These are phyloP conservation scores for Fulica atra DNA, from an alignment of 2,113 vertebrate genomes.

Conservation along the genomic window DNA sequence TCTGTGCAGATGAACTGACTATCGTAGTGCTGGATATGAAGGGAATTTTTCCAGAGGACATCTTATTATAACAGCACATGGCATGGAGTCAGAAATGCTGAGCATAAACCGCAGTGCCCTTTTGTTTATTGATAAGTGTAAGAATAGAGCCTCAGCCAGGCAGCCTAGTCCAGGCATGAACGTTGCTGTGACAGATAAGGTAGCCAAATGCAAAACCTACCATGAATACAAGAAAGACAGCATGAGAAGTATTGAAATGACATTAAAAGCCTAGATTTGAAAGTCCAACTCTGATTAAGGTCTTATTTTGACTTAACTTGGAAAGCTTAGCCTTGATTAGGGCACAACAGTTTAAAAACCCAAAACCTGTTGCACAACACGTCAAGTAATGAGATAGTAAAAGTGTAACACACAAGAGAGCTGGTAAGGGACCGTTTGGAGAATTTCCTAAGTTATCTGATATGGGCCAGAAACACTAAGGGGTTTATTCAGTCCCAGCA, in stretches of 20 bases:
- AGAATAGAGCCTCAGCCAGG: conserved; percentile 48
- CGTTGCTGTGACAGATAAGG: conserved; percentile 21
- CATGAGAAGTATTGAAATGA: background rate
- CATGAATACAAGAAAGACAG: background rate
- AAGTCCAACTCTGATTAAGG: background rate
- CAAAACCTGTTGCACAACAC: background rate
- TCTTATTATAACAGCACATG: conserved; percentile 56
- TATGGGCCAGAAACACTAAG: background rate
- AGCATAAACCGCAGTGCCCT: conserved; percentile 41
- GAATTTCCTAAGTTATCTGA: background rate
- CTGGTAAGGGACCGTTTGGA: background rate
- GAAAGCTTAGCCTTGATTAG: background rate
- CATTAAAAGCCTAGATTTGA: background rate
- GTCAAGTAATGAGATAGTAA: background rate
- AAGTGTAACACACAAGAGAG: background rate
- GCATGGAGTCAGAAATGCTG: conserved; percentile 56
- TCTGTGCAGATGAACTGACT: background rate
- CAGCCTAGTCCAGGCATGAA: background rate
- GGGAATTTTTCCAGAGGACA: conserved; percentile 62
- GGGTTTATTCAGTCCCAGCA: background rate
- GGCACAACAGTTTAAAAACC: background rate
- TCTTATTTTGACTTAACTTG: background rate
- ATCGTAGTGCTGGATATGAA: background rate
- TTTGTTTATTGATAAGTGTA: conserved; percentile 64
- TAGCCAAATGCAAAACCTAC: background rate